Evolutionary conservation across 2,888 invertebrate genomes (phyloP).

Genomic region (Tethea ocularis): DNA sequence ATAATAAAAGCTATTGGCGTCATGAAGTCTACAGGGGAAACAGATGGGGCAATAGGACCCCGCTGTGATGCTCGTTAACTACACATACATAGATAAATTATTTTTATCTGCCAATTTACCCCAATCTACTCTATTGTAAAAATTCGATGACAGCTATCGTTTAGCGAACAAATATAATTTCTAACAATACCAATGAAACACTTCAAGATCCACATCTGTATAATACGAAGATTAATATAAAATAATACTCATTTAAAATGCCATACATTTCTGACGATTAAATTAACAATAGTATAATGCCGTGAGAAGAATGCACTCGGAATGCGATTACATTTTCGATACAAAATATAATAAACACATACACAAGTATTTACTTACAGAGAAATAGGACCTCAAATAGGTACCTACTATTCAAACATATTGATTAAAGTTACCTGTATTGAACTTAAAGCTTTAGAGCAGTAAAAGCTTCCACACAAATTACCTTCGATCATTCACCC

Average conservation of each 20-base stretch:
- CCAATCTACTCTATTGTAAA: constrained; percentile 73
- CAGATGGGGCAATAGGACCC: constrained; percentile 64
- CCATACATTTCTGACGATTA: too few species aligned
- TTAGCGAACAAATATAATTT: constrained; percentile 46
- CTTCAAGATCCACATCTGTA: not conserved
- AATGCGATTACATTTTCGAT: not conserved
- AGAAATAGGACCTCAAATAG: too few species aligned
- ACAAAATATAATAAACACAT: not conserved
- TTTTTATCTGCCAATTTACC: constrained; percentile 81
- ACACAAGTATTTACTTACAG: not conserved
- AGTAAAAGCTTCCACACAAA: constrained; percentile 42
- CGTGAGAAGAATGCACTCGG: not conserved
- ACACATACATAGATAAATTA: constrained; percentile 73
- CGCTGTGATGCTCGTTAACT: constrained; percentile 74
- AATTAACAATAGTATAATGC: not conserved
- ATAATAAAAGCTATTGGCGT: constrained; percentile 66
- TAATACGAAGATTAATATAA: not conserved
- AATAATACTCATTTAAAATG: not conserved
- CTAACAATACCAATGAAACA: constrained; percentile 17
- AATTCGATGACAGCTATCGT: constrained; percentile 65
- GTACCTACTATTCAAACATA: too few species aligned
- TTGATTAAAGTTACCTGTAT: not conserved
- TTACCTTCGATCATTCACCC: constrained; percentile 40
- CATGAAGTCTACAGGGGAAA: constrained; percentile 66
- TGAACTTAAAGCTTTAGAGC: constrained; percentile 16